These are phyloP conservation scores for Phodopus roborovskii DNA, from an alignment of 2,113 vertebrate genomes.

Conservation along the genomic window DNA sequence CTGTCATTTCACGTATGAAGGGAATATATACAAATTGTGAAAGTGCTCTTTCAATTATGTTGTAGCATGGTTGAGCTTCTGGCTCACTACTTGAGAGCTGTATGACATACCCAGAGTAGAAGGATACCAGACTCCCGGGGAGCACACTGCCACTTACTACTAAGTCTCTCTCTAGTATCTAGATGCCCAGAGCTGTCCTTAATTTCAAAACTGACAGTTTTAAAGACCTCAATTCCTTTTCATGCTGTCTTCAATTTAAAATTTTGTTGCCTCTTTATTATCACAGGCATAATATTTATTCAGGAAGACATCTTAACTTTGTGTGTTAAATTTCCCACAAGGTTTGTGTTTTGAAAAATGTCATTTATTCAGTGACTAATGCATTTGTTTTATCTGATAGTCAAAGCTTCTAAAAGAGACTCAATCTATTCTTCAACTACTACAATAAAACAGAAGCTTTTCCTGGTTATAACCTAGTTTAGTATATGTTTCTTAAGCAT, in stretches of 20 bases:
- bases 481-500: neutral
- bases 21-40: neutral
- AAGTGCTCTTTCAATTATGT: neutral
- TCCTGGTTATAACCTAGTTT: neutral
- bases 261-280: neutral
- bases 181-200: neutral
- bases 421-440: neutral
- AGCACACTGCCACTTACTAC: fast-evolving
- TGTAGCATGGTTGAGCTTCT: neutral
- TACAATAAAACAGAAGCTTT: neutral
- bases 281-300: neutral
- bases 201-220: neutral
- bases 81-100: fast-evolving
- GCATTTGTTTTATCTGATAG: constrained; percentile 51
- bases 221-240: neutral
- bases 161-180: neutral
- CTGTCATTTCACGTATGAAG: neutral
- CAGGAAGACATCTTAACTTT: neutral
- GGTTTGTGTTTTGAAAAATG: neutral
- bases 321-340: neutral
- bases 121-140: fast-evolving
- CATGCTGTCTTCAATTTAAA: neutral
- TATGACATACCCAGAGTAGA: neutral
- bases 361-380: neutral
- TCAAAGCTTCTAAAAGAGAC: neutral